phyloP scores from a whole-genome alignment of 2,888 invertebrate species.

The Perithous albicinctus region DNA sequence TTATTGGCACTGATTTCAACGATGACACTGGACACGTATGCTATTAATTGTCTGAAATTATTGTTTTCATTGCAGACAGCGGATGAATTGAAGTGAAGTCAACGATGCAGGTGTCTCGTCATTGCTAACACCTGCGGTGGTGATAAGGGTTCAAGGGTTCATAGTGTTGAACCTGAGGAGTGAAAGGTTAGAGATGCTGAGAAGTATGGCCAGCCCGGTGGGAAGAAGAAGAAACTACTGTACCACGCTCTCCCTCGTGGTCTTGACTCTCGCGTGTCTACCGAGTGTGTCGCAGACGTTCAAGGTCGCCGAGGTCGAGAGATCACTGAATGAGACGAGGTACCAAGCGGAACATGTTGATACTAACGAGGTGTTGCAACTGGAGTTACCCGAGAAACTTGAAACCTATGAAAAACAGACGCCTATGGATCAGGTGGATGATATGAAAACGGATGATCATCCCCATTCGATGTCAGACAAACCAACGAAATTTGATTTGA shows the following conservation, averaged over 20 bases:
- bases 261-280: constrained; percentile 72
- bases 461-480: constrained; percentile 72
- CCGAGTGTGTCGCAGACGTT: constrained; percentile 66
- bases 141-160: constrained; percentile 43
- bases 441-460: constrained; percentile 42
- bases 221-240: constrained; percentile 35
- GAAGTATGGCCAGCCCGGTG: constrained; percentile 61
- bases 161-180: constrained; percentile 21
- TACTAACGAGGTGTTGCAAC: constrained; percentile 63
- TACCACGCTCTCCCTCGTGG: constrained; percentile 64
- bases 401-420: constrained; percentile 55
- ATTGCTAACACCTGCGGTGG: constrained; percentile 48
- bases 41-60: not conserved
- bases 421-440: constrained; percentile 1
- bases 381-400: constrained; percentile 67
- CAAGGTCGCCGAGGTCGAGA: constrained; percentile 73
- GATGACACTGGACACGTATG: not conserved
- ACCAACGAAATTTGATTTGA: constrained; percentile 80
- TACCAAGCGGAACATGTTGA: constrained; percentile 49
- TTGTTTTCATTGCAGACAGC: constrained; percentile 44
- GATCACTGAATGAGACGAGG: constrained; percentile 70
- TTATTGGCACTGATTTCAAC: not conserved
- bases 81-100: constrained; percentile 56
- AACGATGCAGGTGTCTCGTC: constrained; percentile 61
- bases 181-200: constrained; percentile 52